Percentiles rank a stretch among this genome's conserved stretches.
These are phyloP conservation scores for Prorops nasuta DNA, from an alignment of 1,140 invertebrate species.

Conservation along the genomic window DNA sequence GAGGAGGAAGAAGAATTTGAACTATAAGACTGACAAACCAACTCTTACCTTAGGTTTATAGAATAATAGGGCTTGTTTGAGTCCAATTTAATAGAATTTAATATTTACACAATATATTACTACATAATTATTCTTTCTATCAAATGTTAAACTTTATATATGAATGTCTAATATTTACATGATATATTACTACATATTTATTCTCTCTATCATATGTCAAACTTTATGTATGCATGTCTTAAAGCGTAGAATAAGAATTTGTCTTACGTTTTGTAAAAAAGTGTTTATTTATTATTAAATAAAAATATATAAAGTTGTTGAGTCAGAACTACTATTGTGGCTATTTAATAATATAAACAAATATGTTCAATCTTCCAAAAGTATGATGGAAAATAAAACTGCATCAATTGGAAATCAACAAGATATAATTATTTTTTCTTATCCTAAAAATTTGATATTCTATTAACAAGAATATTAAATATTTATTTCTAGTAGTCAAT, in stretches of 20 bases:
- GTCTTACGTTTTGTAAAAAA: not conserved
- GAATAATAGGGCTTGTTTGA: too few relatives aligned
- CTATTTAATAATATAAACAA: not conserved
- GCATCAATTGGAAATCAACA: conserved; percentile 8
- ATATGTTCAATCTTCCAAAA: not conserved
- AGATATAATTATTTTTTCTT: conserved; percentile 20
- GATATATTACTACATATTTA: not conserved
- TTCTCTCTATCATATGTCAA: too few relatives aligned
- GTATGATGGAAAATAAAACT: not conserved
- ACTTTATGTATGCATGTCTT: too few relatives aligned
- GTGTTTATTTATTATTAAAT: conserved; percentile 5
- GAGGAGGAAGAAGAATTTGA: conserved; percentile 33
- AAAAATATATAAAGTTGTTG: conserved; percentile 9
- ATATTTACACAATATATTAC: too few relatives aligned
- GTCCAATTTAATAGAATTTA: too few relatives aligned
- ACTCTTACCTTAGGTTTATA: too few relatives aligned
- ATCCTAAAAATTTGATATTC: conserved; percentile 23
- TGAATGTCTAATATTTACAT: not conserved
- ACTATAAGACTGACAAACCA: too few relatives aligned
- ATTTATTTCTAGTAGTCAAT: not conserved
- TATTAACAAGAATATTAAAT: conserved; percentile 35
- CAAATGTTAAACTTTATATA: not conserved
- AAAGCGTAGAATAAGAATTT: too few relatives aligned
- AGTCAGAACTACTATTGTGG: conserved; percentile 3
- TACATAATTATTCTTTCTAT: not conserved